phyloP scores from a whole-genome alignment of 2,113 vertebrate species.

The Siphamia tubifer region DNA sequence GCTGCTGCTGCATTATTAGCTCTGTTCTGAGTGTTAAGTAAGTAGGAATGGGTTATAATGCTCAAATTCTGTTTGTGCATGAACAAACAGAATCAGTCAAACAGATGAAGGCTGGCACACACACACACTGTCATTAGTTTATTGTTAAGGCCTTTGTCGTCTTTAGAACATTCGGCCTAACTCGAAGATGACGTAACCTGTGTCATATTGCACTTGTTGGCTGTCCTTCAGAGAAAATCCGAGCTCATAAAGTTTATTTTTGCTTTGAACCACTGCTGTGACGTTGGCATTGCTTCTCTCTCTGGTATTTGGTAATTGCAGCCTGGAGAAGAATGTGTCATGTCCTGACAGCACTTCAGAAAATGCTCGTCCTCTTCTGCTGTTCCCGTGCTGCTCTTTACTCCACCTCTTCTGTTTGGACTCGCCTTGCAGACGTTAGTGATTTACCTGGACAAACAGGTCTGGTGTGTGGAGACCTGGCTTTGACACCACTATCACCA shows the following conservation, averaged over 20 bases:
- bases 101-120: background rate
- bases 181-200: background rate
- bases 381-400: slow-evolving; percentile 5
- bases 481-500: too few relatives aligned
- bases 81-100: slow-evolving; percentile 35
- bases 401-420: background rate
- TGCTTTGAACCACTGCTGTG: background rate
- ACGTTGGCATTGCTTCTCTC: slow-evolving; percentile 16
- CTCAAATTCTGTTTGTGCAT: slow-evolving; percentile 37
- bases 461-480: too few relatives aligned
- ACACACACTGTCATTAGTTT: background rate
- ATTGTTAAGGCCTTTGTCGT: background rate
- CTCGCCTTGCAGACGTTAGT: slow-evolving; percentile 2
- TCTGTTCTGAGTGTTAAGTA: slow-evolving; percentile 12
- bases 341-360: slow-evolving; percentile 54
- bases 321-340: slow-evolving; percentile 51
- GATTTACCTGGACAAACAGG: too few relatives aligned
- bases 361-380: slow-evolving; percentile 15
- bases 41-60: slow-evolving; percentile 9
- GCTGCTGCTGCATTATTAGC: background rate
- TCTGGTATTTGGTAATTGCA: slow-evolving; percentile 67
- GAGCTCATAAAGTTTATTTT: slow-evolving; percentile 8
- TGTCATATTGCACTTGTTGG: background rate
- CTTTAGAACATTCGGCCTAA: background rate
- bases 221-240: background rate